These are phyloP conservation scores for Echiichthys vipera DNA, from an alignment of 2,797 vertebrate species.

Conservation along the genomic window DNA sequence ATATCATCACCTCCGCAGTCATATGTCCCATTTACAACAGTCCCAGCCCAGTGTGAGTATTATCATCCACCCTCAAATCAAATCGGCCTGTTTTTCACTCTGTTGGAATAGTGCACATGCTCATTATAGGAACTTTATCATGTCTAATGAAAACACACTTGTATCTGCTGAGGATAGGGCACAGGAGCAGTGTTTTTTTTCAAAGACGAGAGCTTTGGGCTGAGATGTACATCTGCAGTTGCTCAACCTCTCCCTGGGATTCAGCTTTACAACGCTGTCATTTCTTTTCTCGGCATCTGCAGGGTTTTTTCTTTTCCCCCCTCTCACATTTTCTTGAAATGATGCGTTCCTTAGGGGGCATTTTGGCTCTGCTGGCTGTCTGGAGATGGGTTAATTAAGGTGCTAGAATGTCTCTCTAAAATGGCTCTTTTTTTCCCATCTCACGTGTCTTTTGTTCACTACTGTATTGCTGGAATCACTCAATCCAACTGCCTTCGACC, in stretches of 20 bases:
- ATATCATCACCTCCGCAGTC: no score
- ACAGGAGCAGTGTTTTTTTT: conserved; percentile 19
- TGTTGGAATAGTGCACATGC: neutral
- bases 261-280: conserved; percentile 34
- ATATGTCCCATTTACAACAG: conserved; percentile 18
- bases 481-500: neutral
- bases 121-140: conserved; percentile 17
- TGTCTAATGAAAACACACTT: conserved; percentile 2
- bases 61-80: neutral
- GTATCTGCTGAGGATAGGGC: neutral
- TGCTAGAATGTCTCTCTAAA: conserved; percentile 30
- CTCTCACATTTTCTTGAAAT: conserved; percentile 29
- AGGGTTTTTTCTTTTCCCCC: conserved; percentile 2
- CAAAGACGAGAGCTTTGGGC: conserved; percentile 42
- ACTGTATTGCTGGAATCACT: neutral
- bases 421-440: conserved; percentile 33
- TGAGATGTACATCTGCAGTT: conserved; percentile 46
- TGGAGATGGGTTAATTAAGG: conserved; percentile 40
- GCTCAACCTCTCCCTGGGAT: conserved; percentile 33
- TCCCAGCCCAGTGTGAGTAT: conserved; percentile 8
- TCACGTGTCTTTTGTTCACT: neutral
- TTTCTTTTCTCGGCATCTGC: conserved; percentile 19
- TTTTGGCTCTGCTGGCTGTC: conserved; percentile 38
- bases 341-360: conserved; percentile 48
- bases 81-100: neutral